Conservation (phyloP, 2,113 vertebrate genomes). For the Thamnophis sirtalis region DNA sequence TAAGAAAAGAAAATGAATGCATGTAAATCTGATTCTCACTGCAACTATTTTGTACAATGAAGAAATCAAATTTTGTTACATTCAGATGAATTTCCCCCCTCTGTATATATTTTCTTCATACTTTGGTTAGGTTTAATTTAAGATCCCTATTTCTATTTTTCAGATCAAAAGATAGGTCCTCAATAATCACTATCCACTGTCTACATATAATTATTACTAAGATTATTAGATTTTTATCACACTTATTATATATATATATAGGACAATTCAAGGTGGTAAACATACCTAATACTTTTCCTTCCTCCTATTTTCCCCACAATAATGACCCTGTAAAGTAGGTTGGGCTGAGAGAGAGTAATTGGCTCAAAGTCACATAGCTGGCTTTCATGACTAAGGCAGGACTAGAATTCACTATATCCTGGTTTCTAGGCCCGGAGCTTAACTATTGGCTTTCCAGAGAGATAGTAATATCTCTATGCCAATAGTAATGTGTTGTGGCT, state of each 20-base stretch:
- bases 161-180: neutral
- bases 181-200: neutral
- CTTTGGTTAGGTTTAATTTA: neutral
- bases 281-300: neutral
- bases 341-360: neutral
- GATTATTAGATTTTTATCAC: neutral
- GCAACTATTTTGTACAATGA: neutral
- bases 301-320: neutral
- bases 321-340: neutral
- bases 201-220: neutral
- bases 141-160: neutral
- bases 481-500: neutral
- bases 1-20: neutral
- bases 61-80: neutral
- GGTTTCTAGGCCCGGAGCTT: neutral
- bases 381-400: neutral
- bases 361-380: neutral
- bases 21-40: neutral
- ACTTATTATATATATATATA: neutral
- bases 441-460: neutral
- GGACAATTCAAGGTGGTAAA: neutral
- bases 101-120: neutral
- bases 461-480: neutral
- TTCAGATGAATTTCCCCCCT: neutral
- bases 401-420: neutral